These are phyloP conservation scores for Mus minutoides DNA, from an alignment of 2,797 vertebrate species.

Conservation along the genomic window DNA sequence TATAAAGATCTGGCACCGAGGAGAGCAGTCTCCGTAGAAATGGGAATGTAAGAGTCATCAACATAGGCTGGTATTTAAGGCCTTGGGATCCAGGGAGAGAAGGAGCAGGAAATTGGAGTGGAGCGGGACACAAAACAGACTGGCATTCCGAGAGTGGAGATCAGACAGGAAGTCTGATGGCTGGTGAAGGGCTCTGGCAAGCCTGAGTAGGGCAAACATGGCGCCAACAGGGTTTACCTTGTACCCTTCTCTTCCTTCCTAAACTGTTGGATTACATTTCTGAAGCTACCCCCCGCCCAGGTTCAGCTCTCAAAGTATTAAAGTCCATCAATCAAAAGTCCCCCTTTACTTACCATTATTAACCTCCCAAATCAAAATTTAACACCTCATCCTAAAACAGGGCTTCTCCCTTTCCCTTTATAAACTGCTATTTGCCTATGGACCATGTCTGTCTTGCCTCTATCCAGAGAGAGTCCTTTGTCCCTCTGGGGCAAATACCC, in stretches of 20 bases:
- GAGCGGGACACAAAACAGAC: not conserved
- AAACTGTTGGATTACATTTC: not conserved
- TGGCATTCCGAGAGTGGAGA: not conserved
- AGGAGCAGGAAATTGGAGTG: not conserved
- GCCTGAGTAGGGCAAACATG: not conserved
- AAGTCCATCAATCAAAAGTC: not conserved
- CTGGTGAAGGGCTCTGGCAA: not conserved
- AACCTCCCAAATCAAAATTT: not conserved
- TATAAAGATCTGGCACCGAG: not conserved
- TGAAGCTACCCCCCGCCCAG: not conserved
- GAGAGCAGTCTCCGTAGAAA: not conserved
- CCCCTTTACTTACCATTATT: not conserved
- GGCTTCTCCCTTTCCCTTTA: not conserved
- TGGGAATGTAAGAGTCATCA: not conserved
- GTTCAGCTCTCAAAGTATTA: not conserved
- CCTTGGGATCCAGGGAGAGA: not conserved
- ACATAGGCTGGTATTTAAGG: not conserved
- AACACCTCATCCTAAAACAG: not conserved
- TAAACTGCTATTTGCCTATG: not conserved
- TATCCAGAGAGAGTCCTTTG: not conserved
- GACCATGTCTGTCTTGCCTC: not conserved
- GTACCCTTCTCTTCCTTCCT: not conserved
- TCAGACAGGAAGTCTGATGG: not conserved
- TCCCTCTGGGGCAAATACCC: not conserved
- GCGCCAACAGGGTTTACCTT: not conserved